Evolutionary conservation across 2,797 vertebrate species (phyloP), one percentile per base, ranked within the genome.

Genomic region (Darevskia mixta): DNA sequence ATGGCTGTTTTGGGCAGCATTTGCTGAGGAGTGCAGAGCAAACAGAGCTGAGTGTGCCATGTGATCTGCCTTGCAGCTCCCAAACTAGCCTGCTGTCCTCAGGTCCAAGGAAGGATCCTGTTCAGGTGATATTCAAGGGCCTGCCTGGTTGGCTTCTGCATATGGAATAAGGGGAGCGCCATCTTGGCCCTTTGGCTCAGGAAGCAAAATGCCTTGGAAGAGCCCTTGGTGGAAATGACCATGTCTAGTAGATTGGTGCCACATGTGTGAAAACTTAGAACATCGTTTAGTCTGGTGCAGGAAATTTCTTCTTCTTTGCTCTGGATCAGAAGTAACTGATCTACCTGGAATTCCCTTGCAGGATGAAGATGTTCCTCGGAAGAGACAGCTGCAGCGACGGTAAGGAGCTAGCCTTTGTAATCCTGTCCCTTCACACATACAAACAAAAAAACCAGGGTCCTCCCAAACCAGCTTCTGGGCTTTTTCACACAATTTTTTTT

Each of bases 321-420:
- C 10, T 76, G 43, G 32, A 89, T 18, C 38, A 41, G 7, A 43
- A 27, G 25, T 80, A 23, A 76, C 27, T 89, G 55, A 86, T 82
- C 43, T 29, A 58, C 32, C 32, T 67, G 71, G 27, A 29, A 86
- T 92, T 87, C 35, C 49, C 86, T 94, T 23, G 84, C 94, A 97
- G 97, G 95, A 95, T 83, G 94, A 87, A 92, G 94, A 92, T 27
- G 90, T 75, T 17, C 88, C 86, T 87, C 88, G 90, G 66, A 94
- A 95, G 32, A 89, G 86, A 38, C 88, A 61, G 35, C 94, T 97
- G 79, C 96, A 97, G 89, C 92, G 97, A 75, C 93, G 97, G 97
- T 97, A 93, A 96, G 96, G 66, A 7, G 43, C 20, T 10, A 6
- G 5, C 0, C 11, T 75, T 86, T 41, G 20, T 85, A 61, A 58